These are phyloP conservation scores for Danio albolineatus DNA, from an alignment of 2,797 vertebrate genomes.

Conservation along the genomic window DNA sequence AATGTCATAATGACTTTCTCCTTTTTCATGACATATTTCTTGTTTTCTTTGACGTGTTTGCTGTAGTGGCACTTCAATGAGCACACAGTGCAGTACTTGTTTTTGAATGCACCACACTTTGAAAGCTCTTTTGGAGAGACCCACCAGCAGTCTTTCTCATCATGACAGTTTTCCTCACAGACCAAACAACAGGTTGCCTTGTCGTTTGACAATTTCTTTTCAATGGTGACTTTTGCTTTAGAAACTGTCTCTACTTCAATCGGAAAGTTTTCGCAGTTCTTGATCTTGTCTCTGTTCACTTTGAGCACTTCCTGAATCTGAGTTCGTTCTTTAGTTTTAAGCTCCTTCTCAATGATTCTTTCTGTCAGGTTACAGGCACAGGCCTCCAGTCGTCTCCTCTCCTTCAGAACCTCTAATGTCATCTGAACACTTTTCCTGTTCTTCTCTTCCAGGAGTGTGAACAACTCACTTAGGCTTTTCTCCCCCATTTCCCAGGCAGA, in stretches of 20 bases:
- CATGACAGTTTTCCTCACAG: conserved; percentile 57
- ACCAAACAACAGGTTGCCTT: conserved; percentile 26
- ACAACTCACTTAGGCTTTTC: too few species aligned
- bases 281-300: conserved; percentile 2
- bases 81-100: background rate
- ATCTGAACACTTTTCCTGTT: too few species aligned
- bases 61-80: background rate
- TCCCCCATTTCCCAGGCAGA: too few species aligned
- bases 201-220: background rate
- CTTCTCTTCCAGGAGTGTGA: too few species aligned
- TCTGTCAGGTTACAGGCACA: too few species aligned
- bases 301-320: conserved; percentile 29
- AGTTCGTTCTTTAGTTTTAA: background rate
- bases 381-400: too few species aligned
- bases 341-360: background rate
- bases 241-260: background rate
- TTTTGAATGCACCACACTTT: background rate
- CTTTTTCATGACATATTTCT: too few species aligned
- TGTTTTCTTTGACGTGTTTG: background rate
- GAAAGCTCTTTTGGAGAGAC: background rate
- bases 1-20: background rate
- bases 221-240: conserved; percentile 15
- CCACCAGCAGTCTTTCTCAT: background rate
- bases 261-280: conserved; percentile 4
- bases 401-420: too few species aligned